These are phyloP conservation scores for Chionomys nivalis DNA, from an alignment of 2,113 vertebrate genomes.

Conservation along the genomic window DNA sequence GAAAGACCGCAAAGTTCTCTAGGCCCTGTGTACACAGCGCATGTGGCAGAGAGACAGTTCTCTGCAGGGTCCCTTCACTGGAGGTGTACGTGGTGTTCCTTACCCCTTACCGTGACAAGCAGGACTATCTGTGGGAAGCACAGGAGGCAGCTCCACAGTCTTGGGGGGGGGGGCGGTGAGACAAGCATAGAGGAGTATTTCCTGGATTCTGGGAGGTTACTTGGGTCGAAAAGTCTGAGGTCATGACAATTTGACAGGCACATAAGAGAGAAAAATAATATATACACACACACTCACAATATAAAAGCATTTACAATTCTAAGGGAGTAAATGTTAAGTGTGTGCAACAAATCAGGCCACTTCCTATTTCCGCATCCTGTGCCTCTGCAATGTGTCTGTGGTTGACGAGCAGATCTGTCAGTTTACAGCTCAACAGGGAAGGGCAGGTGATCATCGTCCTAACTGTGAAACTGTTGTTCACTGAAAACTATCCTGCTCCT, in stretches of 20 bases:
- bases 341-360: slow-evolving; percentile 7
- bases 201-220: neutral
- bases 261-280: neutral
- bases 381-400: neutral
- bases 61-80: neutral
- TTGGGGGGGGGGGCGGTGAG: neutral
- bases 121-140: neutral
- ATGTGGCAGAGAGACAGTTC: neutral
- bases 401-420: slow-evolving; percentile 32
- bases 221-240: neutral
- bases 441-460: neutral
- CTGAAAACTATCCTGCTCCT: neutral
- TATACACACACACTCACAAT: neutral
- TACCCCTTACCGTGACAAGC: neutral
- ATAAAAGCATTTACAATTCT: neutral
- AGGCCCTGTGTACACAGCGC: neutral
- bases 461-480: slow-evolving; percentile 32
- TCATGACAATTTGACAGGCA: neutral
- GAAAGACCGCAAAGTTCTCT: neutral
- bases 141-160: neutral
- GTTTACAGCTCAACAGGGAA: slow-evolving; percentile 17
- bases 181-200: neutral
- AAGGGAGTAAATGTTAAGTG: neutral
- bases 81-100: neutral
- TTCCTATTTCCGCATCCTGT: neutral